Evolutionary conservation across 2,797 vertebrate genomes (phyloP).

Genomic region (Mormyrus proboscirostris): DNA sequence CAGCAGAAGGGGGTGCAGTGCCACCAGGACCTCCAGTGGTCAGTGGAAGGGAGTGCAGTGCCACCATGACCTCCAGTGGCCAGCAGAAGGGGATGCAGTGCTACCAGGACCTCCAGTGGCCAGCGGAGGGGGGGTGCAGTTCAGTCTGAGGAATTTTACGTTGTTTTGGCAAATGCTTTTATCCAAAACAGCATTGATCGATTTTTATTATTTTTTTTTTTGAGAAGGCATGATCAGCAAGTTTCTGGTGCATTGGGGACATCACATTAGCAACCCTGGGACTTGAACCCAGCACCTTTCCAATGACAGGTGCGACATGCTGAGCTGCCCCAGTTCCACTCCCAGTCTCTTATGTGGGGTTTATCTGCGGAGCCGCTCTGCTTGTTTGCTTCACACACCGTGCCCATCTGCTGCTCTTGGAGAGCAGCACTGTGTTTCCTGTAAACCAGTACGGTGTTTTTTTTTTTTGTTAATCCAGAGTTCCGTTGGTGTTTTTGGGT

Average conservation of each 20-base stretch:
- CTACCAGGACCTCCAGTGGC: too few relatives aligned
- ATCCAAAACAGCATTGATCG: not conserved
- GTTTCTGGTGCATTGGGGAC: not conserved
- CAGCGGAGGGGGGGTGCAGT: not conserved
- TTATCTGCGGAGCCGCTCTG: not conserved
- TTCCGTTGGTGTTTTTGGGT: not conserved
- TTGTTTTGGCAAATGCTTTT: not conserved
- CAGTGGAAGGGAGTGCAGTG: not conserved
- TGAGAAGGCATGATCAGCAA: not conserved
- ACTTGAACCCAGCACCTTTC: not conserved
- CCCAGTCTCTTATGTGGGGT: not conserved
- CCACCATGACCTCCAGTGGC: too few relatives aligned
- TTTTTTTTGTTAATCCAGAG: not conserved
- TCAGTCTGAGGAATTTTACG: not conserved
- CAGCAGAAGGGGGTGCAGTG: not conserved
- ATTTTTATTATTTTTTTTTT: not conserved
- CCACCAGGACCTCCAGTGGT: too few relatives aligned
- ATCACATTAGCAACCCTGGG: not conserved
- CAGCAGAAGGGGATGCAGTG: not conserved
- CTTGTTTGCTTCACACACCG: not conserved
- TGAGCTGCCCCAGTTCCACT: not conserved
- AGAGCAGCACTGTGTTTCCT: not conserved
- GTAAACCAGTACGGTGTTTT: too few relatives aligned
- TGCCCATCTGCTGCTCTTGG: not conserved
- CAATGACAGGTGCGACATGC: not conserved